A percentile compares a stretch with the other conserved stretches of the same genome.
These are phyloP conservation scores for Mustela lutreola DNA, from an alignment of 2,113 vertebrate species.

Conservation along the genomic window DNA sequence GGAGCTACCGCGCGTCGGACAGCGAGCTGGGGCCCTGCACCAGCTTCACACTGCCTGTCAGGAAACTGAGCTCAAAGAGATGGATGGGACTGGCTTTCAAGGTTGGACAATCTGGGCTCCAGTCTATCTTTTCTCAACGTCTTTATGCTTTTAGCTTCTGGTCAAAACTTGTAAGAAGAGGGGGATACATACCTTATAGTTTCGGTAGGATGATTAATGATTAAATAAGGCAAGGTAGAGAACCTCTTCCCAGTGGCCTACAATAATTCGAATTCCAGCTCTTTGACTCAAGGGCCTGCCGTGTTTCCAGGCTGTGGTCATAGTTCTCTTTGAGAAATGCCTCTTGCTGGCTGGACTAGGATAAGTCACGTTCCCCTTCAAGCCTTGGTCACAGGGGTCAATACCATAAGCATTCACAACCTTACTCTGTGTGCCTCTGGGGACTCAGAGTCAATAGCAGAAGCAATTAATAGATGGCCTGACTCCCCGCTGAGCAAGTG, in stretches of 20 bases:
- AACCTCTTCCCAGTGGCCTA: neutral
- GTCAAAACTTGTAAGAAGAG: neutral
- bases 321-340: neutral
- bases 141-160: neutral
- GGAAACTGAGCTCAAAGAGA: neutral
- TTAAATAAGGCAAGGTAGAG: neutral
- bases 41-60: neutral
- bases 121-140: neutral
- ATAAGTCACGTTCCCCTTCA: neutral
- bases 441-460: neutral
- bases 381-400: neutral
- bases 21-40: neutral
- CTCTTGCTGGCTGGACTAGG: neutral
- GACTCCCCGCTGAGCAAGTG: neutral
- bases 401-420: neutral
- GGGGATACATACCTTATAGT: neutral
- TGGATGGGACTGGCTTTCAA: neutral
- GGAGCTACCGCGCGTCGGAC: accelerated
- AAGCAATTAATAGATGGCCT: neutral
- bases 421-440: neutral
- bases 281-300: neutral
- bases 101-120: neutral
- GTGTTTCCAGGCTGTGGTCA: neutral
- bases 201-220: neutral
- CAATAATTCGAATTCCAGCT: neutral